Evolutionary conservation across 1,140 invertebrate genomes (phyloP), one percentile per base, ranked within the genome.

Genomic region (Nephila pilipes): DNA sequence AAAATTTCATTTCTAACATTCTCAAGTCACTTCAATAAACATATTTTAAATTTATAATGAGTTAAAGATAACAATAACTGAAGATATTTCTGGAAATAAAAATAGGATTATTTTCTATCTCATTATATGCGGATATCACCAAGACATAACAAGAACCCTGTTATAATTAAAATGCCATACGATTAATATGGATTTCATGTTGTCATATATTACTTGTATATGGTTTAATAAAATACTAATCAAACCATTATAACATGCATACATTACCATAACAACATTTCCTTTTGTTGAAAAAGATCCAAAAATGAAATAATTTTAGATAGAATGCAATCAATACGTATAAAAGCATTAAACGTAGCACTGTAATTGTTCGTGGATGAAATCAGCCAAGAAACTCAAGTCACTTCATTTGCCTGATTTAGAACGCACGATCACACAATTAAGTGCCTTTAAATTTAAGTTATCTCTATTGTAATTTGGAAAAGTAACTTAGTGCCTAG

Each of bases 371-470:
- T 58, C 57, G 22, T 36, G 32, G 80, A 87, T 60, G 85, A 25
- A 87, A 87, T 87, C 85, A 87, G n/a, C 12, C 32, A n/a, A n/a
- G 81, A 87, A 54, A 32, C 85, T 20, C 46, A 25, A 60, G 22
- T 32, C 58, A 87, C 55, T 87, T 87, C 85, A 60, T 60, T 60
- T 22, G 58, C 36, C 57, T 87, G 85, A 87, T 87, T 60, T 87
- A 60, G 25, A 87, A 87, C 46, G n/a, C n/a, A n/a, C 32, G 85
- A 87, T 87, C 63, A 87, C 58, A 63, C 85, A 87, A 32, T 87
- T 57, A 60, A 60, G 85, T 60, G 85, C 85, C 63, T 60, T 60
- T n/a, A 60, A 87, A 63, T 87, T 87, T 60, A 87, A 87, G 55
- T 87, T 60, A 5, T 32, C 60, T 60, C 85, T 57, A 87, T 87